Evolutionary conservation across 2,888 invertebrate species (phyloP).

Genomic region (Lycocerus yunnanus): DNA sequence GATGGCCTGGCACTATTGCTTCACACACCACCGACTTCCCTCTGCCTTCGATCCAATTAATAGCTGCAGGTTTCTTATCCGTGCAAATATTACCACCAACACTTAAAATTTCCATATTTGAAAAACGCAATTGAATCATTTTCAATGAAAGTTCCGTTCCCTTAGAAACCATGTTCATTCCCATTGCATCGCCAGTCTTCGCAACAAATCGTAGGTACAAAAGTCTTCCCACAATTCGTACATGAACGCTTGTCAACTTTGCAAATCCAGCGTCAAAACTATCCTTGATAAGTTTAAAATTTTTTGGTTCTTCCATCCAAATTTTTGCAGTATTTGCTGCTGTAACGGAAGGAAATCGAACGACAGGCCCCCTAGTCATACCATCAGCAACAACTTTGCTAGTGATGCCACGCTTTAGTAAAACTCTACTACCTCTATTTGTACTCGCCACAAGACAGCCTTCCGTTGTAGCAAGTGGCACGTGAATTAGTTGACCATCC

Average conservation of each 20-base stretch:
- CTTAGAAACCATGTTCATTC: conserved; percentile 99
- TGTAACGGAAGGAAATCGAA: conserved; percentile 79
- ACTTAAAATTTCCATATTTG: conserved; percentile 91
- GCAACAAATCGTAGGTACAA: conserved; percentile 92
- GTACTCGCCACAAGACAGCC: conserved; percentile 97
- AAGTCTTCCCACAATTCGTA: conserved; percentile 85
- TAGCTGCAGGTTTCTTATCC: conserved; percentile 96
- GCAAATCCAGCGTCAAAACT: conserved; percentile 94
- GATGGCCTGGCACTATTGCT: conserved; percentile 77
- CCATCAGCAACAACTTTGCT: conserved; percentile 89
- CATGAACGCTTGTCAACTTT: conserved; percentile 77
- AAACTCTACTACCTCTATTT: conserved; percentile 92
- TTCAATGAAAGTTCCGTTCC: conserved; percentile 89
- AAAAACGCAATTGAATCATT: conserved; percentile 73
- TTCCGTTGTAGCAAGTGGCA: conserved; percentile 99
- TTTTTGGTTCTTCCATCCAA: conserved; percentile 82
- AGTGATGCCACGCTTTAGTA: conserved; percentile 78
- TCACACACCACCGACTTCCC: conserved; percentile 97
- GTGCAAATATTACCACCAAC: conserved; percentile 97
- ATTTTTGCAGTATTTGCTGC: conserved; percentile 77
- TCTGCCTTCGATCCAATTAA: conserved; percentile 96
- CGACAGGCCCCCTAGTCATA: conserved; percentile 97
- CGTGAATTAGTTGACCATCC: conserved; percentile 77
- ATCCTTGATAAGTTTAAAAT: conserved; percentile 79
- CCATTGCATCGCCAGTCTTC: conserved; percentile 98